phyloP scores from a whole-genome alignment of 2,888 invertebrate species.

The Sericinus montela region DNA sequence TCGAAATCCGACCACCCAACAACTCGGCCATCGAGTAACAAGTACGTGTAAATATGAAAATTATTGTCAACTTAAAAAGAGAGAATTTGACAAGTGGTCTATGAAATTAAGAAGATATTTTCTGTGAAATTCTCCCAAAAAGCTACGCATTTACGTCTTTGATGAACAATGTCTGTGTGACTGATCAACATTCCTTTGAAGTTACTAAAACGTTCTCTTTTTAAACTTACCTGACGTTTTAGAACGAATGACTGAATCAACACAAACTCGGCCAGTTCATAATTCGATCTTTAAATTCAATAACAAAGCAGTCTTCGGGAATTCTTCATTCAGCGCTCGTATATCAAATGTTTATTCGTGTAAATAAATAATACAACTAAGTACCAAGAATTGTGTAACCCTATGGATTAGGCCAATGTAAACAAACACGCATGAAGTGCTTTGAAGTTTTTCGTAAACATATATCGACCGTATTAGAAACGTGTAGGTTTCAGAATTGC shows the following conservation, averaged over 20 bases:
- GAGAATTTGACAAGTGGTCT: too few relatives aligned
- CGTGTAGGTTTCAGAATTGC: slow-evolving; percentile 13
- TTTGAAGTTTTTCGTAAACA: slow-evolving; percentile 8
- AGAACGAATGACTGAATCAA: neutral
- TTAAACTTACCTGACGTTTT: neutral
- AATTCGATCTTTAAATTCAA: slow-evolving; percentile 1
- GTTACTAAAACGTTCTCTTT: neutral
- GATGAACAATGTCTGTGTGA: too few relatives aligned
- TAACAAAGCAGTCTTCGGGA: slow-evolving; percentile 3
- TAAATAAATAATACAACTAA: slow-evolving; percentile 36
- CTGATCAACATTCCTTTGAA: slow-evolving; percentile 6
- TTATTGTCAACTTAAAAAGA: too few relatives aligned
- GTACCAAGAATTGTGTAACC: slow-evolving; percentile 32
- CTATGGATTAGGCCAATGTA: slow-evolving; percentile 38
- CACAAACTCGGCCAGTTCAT: neutral
- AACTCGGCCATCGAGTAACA: too few relatives aligned
- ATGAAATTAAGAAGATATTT: too few relatives aligned
- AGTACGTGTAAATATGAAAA: too few relatives aligned
- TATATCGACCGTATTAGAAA: slow-evolving; percentile 11
- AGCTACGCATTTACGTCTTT: too few relatives aligned
- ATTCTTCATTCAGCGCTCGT: slow-evolving; percentile 22
- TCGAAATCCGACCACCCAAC: too few relatives aligned
- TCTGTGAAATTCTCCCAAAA: too few relatives aligned
- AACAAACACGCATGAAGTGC: slow-evolving; percentile 31
- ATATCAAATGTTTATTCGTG: slow-evolving; percentile 36